phyloP scores from a whole-genome alignment of 2,113 vertebrate species.

The Pygoscelis adeliae region DNA sequence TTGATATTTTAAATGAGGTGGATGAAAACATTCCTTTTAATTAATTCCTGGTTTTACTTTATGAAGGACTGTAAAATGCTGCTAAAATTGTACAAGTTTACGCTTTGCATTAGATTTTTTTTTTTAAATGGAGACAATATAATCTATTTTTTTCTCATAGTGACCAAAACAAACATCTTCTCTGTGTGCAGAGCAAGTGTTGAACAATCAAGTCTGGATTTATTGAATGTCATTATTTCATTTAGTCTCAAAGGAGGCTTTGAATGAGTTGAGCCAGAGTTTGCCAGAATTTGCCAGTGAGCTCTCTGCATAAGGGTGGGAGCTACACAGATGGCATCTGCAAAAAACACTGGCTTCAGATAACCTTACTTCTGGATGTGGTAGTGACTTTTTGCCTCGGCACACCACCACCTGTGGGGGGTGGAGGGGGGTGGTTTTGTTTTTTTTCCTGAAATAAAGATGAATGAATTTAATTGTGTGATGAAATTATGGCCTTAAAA shows the following conservation, averaged over 20 bases:
- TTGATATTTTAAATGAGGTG: conserved; percentile 38
- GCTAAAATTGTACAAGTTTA: conserved; percentile 69
- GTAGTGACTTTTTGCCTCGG: neutral
- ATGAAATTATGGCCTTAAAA: conserved; percentile 44
- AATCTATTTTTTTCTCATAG: neutral
- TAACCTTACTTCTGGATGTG: conserved; percentile 45
- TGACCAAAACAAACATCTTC: conserved; percentile 13
- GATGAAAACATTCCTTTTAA: conserved; percentile 48
- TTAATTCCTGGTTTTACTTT: conserved; percentile 32
- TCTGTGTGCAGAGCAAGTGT: neutral
- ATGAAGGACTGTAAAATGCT: conserved; percentile 74
- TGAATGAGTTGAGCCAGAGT: neutral
- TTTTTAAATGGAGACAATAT: neutral
- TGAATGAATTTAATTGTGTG: neutral
- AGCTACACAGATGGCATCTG: neutral
- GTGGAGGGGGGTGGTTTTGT: rapidly evolving
- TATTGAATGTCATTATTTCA: neutral
- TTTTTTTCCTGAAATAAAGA: neutral
- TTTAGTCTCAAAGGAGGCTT: neutral
- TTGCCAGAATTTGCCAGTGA: neutral
- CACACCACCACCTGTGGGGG: neutral
- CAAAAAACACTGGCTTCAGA: neutral
- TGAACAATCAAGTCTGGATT: conserved; percentile 4
- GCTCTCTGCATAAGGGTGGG: neutral
- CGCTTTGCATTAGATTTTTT: neutral